Percentiles rank a stretch among this genome's conserved stretches.
Evolutionary conservation across 1,140 invertebrate species (phyloP).

Genomic region (Neodiprion fabricii): DNA sequence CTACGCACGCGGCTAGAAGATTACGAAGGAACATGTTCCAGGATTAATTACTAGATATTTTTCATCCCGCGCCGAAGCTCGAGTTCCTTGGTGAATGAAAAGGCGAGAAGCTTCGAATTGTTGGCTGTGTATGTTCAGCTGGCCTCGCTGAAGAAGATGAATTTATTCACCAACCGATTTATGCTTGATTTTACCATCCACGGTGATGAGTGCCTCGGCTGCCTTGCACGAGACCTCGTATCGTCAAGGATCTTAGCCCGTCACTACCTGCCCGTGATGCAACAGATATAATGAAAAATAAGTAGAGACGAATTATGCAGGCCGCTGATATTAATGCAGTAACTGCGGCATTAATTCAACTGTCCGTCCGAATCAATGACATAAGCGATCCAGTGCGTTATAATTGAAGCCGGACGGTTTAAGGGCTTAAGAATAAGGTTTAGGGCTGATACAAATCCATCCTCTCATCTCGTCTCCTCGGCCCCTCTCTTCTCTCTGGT

Average conservation of each 20-base stretch:
- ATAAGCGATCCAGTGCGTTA: neutral
- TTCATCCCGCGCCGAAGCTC: neutral
- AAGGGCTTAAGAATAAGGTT: constrained; percentile 5
- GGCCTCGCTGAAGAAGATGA: too few relatives aligned
- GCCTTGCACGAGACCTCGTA: neutral
- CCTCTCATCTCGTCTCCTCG: neutral
- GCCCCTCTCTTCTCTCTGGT: neutral
- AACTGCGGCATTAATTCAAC: constrained; percentile 4
- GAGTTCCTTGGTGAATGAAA: neutral
- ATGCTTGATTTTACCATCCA: neutral
- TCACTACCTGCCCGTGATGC: neutral
- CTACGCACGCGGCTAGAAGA: neutral
- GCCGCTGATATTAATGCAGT: constrained; percentile 2
- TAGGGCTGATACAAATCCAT: neutral
- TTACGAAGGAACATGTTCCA: neutral
- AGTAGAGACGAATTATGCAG: neutral
- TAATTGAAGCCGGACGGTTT: neutral
- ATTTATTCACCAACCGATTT: neutral
- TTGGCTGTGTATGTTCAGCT: too few relatives aligned
- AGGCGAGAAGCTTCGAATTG: too few relatives aligned
- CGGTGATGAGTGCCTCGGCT: neutral
- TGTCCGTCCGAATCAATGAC: neutral
- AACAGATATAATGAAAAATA: neutral
- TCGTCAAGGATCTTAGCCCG: neutral
- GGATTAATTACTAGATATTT: neutral